phyloP scores from a whole-genome alignment of 2,113 vertebrate species.

The Amphiprion ocellaris region DNA sequence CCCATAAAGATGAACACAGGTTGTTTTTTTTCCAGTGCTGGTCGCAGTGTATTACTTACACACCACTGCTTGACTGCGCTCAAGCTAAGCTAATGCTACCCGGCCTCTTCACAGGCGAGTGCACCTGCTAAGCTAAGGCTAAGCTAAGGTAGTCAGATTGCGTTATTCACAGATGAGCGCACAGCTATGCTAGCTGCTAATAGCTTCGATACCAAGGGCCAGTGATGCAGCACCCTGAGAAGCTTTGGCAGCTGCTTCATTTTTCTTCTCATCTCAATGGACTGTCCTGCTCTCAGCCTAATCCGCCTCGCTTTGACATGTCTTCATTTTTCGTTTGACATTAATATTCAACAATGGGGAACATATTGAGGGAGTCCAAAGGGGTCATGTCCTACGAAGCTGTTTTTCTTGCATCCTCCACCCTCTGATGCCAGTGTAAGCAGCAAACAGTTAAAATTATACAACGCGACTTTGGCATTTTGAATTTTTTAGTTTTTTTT shows the following conservation, averaged over 20 bases:
- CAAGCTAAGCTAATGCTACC: constrained; percentile 61
- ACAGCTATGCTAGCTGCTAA: constrained; percentile 64
- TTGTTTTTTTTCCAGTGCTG: constrained; percentile 51
- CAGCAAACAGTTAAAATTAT: constrained; percentile 15
- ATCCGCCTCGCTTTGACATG: neutral
- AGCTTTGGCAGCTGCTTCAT: constrained; percentile 9
- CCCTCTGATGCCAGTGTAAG: neutral
- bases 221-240: constrained; percentile 8
- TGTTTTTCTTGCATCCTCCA: neutral
- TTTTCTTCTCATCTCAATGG: constrained; percentile 9
- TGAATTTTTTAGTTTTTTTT: constrained; percentile 30
- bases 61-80: constrained; percentile 43
- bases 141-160: constrained; percentile 71
- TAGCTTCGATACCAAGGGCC: constrained; percentile 21
- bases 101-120: constrained; percentile 63
- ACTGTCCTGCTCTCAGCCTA: constrained; percentile 1
- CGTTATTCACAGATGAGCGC: constrained; percentile 57
- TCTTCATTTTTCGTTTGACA: constrained; percentile 7
- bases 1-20: constrained; percentile 71
- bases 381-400: constrained; percentile 7
- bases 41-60: constrained; percentile 68
- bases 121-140: constrained; percentile 74
- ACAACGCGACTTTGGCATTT: constrained; percentile 22
- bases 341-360: constrained; percentile 17
- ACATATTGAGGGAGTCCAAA: constrained; percentile 10